Conservation (phyloP, 2,888 invertebrate genomes). For the Elysia crispata region DNA sequence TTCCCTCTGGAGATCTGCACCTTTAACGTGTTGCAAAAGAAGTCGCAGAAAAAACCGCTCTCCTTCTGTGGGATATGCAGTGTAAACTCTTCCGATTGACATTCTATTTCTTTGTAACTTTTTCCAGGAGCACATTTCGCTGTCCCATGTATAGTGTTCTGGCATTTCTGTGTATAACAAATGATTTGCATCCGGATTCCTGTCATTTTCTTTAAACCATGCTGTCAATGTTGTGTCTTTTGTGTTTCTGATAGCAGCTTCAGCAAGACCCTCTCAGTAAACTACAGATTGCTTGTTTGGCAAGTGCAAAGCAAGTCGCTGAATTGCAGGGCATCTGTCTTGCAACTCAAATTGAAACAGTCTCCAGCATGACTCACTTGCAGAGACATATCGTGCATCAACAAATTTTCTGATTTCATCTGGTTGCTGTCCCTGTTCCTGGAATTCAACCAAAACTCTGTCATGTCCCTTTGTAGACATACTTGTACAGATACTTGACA, state of each 20-base stretch:
- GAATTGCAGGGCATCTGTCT: no score
- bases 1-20: conserved; percentile 54
- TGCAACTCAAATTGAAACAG: background rate
- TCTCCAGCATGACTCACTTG: background rate
- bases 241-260: no score
- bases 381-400: background rate
- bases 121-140: no score
- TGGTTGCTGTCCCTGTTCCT: no score
- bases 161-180: conserved; percentile 52
- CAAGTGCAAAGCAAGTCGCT: no score
- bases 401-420: no score
- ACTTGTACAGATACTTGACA: conserved; percentile 48
- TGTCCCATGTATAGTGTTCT: no score
- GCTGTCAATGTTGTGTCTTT: no score
- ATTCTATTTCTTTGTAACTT: conserved; percentile 33
- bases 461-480: conserved; percentile 47
- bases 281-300: no score
- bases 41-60: conserved; percentile 57
- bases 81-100: conserved; percentile 56
- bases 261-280: conserved; percentile 28
- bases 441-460: conserved; percentile 20
- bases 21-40: conserved; percentile 40
- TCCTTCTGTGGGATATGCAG: conserved; percentile 53
- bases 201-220: no score
- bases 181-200: no score